These are phyloP conservation scores for Characodon lateralis DNA, from an alignment of 2,797 vertebrate genomes.

Conservation along the genomic window DNA sequence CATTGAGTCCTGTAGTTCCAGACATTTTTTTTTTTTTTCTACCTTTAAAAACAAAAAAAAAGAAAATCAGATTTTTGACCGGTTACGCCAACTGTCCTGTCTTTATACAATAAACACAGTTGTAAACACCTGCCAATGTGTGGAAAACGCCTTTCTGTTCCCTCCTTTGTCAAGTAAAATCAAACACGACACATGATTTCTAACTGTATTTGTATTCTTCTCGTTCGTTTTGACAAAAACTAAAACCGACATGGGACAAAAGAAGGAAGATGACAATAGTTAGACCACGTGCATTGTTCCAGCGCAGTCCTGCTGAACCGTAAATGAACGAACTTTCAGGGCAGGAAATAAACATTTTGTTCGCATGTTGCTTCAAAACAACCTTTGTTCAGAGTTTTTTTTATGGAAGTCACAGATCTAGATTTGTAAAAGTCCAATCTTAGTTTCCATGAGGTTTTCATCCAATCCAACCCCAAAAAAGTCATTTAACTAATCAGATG, in stretches of 20 bases:
- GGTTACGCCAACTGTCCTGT: conserved; percentile 67
- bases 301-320: conserved; percentile 47
- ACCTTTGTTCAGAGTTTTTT: too few species aligned
- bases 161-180: neutral
- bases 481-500: neutral
- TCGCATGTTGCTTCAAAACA: neutral
- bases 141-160: neutral
- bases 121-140: conserved; percentile 63
- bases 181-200: conserved; percentile 30
- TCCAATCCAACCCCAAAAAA: conserved; percentile 16
- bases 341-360: conserved; percentile 49
- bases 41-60: conserved; percentile 45
- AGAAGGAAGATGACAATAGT: conserved; percentile 2
- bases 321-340: conserved; percentile 20
- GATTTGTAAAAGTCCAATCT: neutral
- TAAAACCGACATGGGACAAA: conserved; percentile 25
- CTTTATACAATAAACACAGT: conserved; percentile 80
- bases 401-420: too few species aligned
- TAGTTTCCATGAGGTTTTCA: neutral
- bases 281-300: conserved; percentile 4
- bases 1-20: conserved; percentile 62
- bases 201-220: conserved; percentile 23
- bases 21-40: conserved; percentile 66
- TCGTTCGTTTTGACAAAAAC: conserved; percentile 28
- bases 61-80: conserved; percentile 63